Evolutionary conservation across 1,140 invertebrate genomes (phyloP), one percentile per base, ranked within the genome.

Genomic region (Meloidogyne hapla): DNA sequence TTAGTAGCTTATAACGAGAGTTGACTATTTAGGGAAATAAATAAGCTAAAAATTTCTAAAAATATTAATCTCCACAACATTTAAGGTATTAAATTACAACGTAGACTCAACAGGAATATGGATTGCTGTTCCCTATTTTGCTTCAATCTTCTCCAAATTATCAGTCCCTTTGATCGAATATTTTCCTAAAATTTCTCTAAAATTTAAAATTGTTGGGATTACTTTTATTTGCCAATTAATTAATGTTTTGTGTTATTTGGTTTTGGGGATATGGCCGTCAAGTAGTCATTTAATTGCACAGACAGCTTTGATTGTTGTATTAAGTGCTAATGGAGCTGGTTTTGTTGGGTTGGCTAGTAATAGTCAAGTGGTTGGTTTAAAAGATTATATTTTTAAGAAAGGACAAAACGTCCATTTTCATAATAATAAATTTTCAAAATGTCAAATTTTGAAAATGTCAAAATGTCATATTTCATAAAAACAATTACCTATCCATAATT

Each of bases 301-400:
- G n/a, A 63, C n/a, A n/a, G 42, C 40, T 38, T 28, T 73, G 9
- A 61, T 23, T 64, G 23, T 73, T 38, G 56, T 73, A 6, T 64
- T 73, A n/a, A 63, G 71, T 64, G 42, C 56, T 23, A 73, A 73
- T 64, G 71, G 71, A 1, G 71, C 71, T 40, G 71, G 71, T 64
- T 73, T 73, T 21, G 71, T 73, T 38, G 71, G 56, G 12, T 61
- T 73, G 1, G 71, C 71, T 13, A 64, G 38, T 64, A 73, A 73
- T 63, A 56, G 71, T 21, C 71, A 73, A 64, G 38, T 64, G 23
- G 71, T 73, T 38, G 33, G 71, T 33, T 26, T 69, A 23, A 69
- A 18, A 4, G 25, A 25, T 10, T 13, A n/a, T 25, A 6, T 33
- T 18, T n/a, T 15, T 40, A 9, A 10, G 21, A 10, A 6, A 21